These are phyloP conservation scores for Augiades crinisus DNA, from an alignment of 2,888 invertebrate species.

Conservation along the genomic window DNA sequence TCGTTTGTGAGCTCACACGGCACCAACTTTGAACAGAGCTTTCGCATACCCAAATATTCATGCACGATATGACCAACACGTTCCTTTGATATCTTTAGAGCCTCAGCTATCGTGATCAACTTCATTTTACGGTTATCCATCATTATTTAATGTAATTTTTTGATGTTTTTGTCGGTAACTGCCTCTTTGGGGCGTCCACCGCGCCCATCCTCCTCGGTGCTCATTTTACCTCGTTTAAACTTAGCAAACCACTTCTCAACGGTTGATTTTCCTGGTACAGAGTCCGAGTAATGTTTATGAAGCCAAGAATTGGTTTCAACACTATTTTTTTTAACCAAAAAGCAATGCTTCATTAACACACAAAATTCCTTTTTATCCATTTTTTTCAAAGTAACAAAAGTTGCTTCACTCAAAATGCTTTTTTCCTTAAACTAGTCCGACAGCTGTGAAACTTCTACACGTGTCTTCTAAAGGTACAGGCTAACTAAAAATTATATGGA, in stretches of 20 bases:
- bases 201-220: constrained; percentile 20
- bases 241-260: constrained; percentile 9
- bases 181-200: constrained; percentile 23
- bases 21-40: too few species aligned
- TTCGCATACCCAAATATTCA: too few species aligned
- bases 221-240: constrained; percentile 10
- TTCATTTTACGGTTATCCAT: background rate
- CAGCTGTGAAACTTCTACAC: background rate
- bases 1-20: too few species aligned
- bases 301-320: constrained; percentile 4
- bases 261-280: constrained; percentile 19
- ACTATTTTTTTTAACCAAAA: background rate
- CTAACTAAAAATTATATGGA: background rate
- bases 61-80: too few species aligned
- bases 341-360: too few species aligned
- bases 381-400: background rate
- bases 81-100: too few species aligned
- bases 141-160: background rate
- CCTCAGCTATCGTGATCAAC: too few species aligned
- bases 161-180: constrained; percentile 21
- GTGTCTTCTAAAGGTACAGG: background rate
- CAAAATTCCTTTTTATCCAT: background rate
- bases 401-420: background rate
- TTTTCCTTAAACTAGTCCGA: background rate
- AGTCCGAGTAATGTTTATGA: constrained; percentile 20